Percentiles rank a stretch among this genome's conserved stretches.
Conservation (phyloP, 2,113 vertebrate genomes). For the Corvus hawaiiensis region DNA sequence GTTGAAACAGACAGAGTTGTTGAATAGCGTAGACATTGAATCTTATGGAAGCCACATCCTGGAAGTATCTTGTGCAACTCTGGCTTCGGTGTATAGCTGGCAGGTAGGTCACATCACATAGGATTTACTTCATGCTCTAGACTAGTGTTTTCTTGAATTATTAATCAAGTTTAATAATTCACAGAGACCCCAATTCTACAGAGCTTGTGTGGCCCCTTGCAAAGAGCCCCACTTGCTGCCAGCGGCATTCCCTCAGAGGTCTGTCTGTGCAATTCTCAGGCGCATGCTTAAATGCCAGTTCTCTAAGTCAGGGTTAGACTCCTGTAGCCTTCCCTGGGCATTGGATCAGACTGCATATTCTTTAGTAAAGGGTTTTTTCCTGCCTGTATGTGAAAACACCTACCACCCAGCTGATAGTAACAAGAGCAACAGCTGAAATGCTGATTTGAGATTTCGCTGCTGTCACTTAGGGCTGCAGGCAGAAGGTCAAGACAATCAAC, state of each 20-base stretch:
- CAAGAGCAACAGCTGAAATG: neutral
- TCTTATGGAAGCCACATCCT: neutral
- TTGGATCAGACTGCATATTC: neutral
- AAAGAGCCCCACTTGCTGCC: neutral
- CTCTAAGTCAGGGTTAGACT: neutral
- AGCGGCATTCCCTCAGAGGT: neutral
- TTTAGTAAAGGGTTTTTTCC: neutral
- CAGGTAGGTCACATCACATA: neutral
- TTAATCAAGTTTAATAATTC: constrained; percentile 42
- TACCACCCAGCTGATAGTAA: neutral
- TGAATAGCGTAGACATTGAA: neutral
- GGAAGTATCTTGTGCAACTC: neutral
- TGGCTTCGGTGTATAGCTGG: neutral
- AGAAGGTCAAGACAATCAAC: neutral
- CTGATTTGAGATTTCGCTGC: neutral
- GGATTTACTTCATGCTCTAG: constrained; percentile 18
- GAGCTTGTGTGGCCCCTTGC: neutral
- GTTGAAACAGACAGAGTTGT: neutral
- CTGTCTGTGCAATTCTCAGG: neutral
- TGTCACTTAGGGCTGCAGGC: neutral
- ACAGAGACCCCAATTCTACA: neutral
- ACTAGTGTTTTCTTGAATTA: constrained; percentile 35
- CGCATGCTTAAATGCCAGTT: accelerated
- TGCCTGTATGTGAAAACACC: neutral
- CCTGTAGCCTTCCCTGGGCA: neutral